Evolutionary conservation across 2,797 vertebrate genomes (phyloP).

Genomic region (Adrianichthys oophorus): DNA sequence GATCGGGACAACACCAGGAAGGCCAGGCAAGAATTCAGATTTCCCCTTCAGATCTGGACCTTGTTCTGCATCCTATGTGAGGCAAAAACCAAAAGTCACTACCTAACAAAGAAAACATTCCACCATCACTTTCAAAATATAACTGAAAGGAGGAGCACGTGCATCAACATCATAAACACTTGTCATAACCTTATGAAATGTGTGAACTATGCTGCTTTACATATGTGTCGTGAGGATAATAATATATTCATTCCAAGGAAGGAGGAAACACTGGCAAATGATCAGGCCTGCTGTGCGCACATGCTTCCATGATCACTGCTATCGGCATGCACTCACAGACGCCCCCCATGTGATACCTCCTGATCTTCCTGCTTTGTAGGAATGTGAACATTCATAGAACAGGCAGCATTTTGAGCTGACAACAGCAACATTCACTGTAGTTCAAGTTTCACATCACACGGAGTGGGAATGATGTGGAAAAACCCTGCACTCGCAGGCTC

Average conservation of each 20-base stretch:
- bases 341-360: slow-evolving; percentile 59
- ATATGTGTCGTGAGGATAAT: slow-evolving; percentile 7
- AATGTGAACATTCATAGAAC: slow-evolving; percentile 19
- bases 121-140: slow-evolving; percentile 22
- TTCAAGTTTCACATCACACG: no score
- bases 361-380: slow-evolving; percentile 34
- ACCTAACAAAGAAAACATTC: slow-evolving; percentile 20
- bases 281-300: slow-evolving; percentile 38
- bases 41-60: slow-evolving; percentile 30
- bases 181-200: no score
- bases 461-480: slow-evolving; percentile 1
- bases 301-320: slow-evolving; percentile 30
- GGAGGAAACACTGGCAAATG: slow-evolving; percentile 45
- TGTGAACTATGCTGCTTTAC: slow-evolving; percentile 45
- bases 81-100: no score
- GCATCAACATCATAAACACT: no score
- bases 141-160: no score
- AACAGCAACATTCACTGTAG: no score
- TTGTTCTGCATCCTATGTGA: slow-evolving; percentile 1
- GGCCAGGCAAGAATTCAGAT: slow-evolving; percentile 31
- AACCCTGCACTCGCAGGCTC: neutral
- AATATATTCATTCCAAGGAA: slow-evolving; percentile 18
- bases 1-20: slow-evolving; percentile 46
- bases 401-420: slow-evolving; percentile 2
- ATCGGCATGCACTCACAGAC: slow-evolving; percentile 37